Evolutionary conservation across 2,797 vertebrate species (phyloP), one percentile per base, ranked within the genome.

Genomic region (Protosalanx chinensis): DNA sequence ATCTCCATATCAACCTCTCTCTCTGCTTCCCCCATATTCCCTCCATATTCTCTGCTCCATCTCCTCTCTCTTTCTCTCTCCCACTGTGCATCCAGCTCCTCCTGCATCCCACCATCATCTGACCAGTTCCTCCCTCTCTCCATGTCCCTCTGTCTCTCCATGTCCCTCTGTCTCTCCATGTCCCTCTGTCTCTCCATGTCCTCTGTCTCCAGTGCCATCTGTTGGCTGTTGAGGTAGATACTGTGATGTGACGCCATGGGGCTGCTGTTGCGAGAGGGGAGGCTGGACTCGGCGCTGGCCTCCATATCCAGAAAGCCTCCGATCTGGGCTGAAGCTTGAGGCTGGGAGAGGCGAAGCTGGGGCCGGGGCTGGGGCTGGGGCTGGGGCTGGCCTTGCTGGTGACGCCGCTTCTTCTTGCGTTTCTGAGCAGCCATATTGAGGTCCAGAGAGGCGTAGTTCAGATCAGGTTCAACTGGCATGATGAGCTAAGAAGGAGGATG

Each of bases 371-470:
- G 68, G 3, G 58, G 71, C 60, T 74, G 88, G 27, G 13, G 72
- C 59, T 74, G 88, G 27, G 15, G 6, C 37, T 82, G 87, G 71
- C 75, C 76, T 59, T 79, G 81, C 71, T 51, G 88, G n/a, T 82
- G 79, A 75, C 73, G 84, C 51, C 79, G 80, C 85, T 87, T 87
- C 86, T 92, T 94, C 82, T 90, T 94, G 46, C 16, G 73, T 80
- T 94, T 96, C 71, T 91, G 90, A 67, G 91, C 93, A 68, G 91
- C 93, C 63, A 83, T 3, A 7, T 86, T 93, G 78, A 96, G 93
- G 81, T 97, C 91, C 73, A 98, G 85, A 0, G 95, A 94, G 41
- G 96, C 95, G 0, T 98, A 98, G 72, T 95, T 96, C 82, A 96
- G 86, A 73, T 94, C 92, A 57, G n/a, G 46, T 67, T 89, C 87